Evolutionary conservation across 2,113 vertebrate genomes (phyloP).

Genomic region (Struthio camelus): DNA sequence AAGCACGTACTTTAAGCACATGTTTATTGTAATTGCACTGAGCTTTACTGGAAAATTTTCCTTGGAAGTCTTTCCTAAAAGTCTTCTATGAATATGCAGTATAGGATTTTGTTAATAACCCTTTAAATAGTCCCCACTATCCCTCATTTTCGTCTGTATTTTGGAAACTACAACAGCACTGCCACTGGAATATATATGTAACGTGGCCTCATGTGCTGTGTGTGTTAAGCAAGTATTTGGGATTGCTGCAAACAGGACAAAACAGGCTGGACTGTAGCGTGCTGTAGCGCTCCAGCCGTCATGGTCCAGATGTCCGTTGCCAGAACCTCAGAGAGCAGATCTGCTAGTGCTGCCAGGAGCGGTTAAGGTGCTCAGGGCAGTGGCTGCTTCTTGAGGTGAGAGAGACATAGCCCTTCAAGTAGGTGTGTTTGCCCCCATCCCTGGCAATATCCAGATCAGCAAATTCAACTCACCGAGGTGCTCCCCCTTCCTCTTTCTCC

Average conservation of each 20-base stretch:
- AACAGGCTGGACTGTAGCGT: background rate
- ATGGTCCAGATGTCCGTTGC: background rate
- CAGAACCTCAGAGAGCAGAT: background rate
- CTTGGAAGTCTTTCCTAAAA: background rate
- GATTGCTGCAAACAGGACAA: background rate
- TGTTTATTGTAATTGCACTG: background rate
- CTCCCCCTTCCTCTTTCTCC: too few relatives aligned
- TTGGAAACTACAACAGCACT: background rate
- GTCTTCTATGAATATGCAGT: background rate
- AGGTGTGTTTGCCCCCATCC: background rate
- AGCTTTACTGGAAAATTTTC: background rate
- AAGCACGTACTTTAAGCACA: background rate
- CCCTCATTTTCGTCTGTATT: background rate
- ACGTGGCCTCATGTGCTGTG: background rate
- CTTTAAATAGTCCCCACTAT: background rate
- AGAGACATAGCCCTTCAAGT: background rate
- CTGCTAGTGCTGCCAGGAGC: background rate
- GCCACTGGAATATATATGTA: fast-evolving
- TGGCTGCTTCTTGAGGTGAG: background rate
- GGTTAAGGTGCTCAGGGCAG: background rate
- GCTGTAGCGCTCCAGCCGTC: background rate
- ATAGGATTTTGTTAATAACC: background rate
- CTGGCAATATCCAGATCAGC: background rate
- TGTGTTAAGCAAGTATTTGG: background rate
- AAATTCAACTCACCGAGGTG: background rate